Conservation (phyloP, 2,888 invertebrate genomes). For the Patella pellucida region DNA sequence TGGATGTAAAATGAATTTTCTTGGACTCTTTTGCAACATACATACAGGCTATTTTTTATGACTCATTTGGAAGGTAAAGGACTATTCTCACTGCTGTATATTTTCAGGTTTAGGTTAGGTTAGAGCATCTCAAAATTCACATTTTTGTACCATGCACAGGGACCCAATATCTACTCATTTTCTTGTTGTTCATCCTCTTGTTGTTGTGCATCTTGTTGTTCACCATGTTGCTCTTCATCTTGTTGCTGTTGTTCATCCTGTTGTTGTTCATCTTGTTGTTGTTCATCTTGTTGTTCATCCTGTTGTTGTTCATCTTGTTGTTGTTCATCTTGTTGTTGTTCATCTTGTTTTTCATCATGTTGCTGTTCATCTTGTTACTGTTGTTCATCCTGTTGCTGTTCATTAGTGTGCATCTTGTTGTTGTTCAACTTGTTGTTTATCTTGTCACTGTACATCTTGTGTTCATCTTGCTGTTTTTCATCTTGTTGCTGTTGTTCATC, state of each 20-base stretch:
- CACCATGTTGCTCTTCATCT: not conserved
- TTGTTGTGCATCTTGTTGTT: constrained; percentile 8
- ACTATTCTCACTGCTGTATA: no score
- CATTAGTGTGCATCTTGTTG: no score
- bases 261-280: constrained; percentile 15
- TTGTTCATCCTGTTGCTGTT: no score
- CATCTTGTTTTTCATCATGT: no score
- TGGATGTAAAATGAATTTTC: no score
- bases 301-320: constrained; percentile 11
- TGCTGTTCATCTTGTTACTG: not conserved
- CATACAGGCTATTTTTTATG: no score
- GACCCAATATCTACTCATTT: not conserved
- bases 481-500: constrained; percentile 11
- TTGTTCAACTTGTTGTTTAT: not conserved
- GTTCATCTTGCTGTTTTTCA: constrained; percentile 6
- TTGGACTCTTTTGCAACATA: no score
- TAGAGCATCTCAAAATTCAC: no score
- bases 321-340: not conserved
- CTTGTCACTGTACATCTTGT: no score
- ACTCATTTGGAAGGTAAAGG: no score
- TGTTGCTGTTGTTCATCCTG: constrained; percentile 13
- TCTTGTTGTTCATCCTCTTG: constrained; percentile 5
- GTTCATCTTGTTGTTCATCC: not conserved
- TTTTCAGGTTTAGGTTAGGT: no score
- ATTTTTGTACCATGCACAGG: no score